Evolutionary conservation across 2,888 invertebrate species (phyloP).

Genomic region (Gortyna flavago): DNA sequence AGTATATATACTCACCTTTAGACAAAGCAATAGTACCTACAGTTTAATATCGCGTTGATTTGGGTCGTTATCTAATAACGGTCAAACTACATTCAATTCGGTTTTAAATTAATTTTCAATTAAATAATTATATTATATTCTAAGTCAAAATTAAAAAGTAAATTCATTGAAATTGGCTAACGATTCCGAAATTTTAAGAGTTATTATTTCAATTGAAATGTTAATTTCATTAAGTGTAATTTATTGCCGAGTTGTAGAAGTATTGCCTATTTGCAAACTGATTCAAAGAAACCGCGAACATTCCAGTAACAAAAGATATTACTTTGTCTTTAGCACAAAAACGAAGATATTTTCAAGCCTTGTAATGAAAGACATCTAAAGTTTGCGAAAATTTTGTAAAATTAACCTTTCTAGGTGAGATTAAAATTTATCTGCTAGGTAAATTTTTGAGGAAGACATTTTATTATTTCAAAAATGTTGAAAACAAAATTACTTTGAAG

Average conservation of each 20-base stretch:
- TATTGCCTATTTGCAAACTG: slow-evolving; percentile 10
- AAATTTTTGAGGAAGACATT: slow-evolving; percentile 15
- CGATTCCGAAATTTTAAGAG: background rate
- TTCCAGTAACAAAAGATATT: slow-evolving; percentile 18
- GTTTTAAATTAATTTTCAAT: slow-evolving; percentile 4
- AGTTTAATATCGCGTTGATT: slow-evolving; percentile 7
- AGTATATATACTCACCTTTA: no score
- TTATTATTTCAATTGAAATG: slow-evolving; percentile 4
- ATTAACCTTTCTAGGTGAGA: slow-evolving; percentile 4
- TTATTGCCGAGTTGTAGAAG: slow-evolving; percentile 4
- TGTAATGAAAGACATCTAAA: slow-evolving; percentile 17
- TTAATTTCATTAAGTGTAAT: slow-evolving; percentile 6
- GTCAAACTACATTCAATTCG: background rate
- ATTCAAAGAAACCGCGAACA: slow-evolving; percentile 15
- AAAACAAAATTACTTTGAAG: background rate
- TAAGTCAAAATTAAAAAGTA: background rate
- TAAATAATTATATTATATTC: background rate
- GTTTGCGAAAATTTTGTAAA: slow-evolving; percentile 11
- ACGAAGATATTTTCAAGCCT: slow-evolving; percentile 14
- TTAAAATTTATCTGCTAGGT: slow-evolving; percentile 11
- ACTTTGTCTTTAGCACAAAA: slow-evolving; percentile 20
- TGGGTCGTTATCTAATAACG: slow-evolving; percentile 17
- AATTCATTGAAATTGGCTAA: background rate
- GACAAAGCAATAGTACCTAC: background rate
- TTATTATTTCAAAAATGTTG: slow-evolving; percentile 2